Base-by-base conservation (phyloP, 2,888 invertebrate species). In the Plagodis pulveraria region DNA sequence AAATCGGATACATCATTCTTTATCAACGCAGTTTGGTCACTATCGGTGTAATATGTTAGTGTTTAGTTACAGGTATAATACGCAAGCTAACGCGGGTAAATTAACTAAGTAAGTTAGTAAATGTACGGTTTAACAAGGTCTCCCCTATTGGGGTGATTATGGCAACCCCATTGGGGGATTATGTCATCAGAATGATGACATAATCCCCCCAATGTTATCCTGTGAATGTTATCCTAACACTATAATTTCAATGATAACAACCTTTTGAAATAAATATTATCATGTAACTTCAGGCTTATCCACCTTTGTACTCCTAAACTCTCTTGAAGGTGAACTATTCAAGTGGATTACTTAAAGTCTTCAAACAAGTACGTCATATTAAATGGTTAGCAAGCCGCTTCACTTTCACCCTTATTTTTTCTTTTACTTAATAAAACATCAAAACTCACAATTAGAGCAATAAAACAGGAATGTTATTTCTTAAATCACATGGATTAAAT, bases 401-500 rank as follows among this genome's bases (percentile, higher is more conserved):
- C 47, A 70, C 36, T 50, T 42, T 32, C 49, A 45, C 38, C 66
- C 67, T 51, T 74, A 71, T 54, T n/a, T n/a, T n/a, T n/a, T n/a
- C n/a, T n/a, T n/a, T n/a, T n/a, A n/a, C n/a, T n/a, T 48, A 11
- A 46, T 8, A 12, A 12, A 5, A 35, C 0, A 11, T 53, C 67
- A 75, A 55, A 59, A 72, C 56, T 68, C 54, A 61, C 49, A 58
- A 63, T 71, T 42, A 58, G 10, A 41, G 41, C 54, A 53, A 58
- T 65, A 65, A 65, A 61, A 58, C 52, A 62, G 67, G 70, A 71
- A 74, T 75, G 73, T 73, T 74, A 73, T 74, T 72, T 75, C 77
- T 77, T 81, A 76, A 78, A 81, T 81, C 80, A 78, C 67, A 61
- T 55, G 74, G 78, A 81, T 77, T 80, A 80, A 77, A 78, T 76